Base-by-base conservation (phyloP, 2,113 vertebrate species). In the Passer montanus region DNA sequence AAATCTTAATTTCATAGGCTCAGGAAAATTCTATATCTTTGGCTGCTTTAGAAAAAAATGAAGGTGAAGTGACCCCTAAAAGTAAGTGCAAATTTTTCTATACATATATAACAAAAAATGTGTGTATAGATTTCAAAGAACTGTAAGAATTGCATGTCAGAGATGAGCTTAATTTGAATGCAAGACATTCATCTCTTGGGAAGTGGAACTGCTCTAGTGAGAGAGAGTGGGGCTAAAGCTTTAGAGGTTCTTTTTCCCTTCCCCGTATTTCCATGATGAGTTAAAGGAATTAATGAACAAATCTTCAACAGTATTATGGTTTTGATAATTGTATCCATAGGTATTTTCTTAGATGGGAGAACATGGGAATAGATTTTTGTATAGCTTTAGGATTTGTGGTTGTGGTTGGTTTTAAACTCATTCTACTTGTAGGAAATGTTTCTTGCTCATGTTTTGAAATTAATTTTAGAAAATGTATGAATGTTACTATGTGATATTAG, bases 11-110 rank as follows among this genome's bases (percentile, higher is more conserved):
- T 96, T 90, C 68, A 58, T 91, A 99, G 98, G 93, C 94, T 91
- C 97, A 98, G 96, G 98, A 98, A 94, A 98, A 98, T 41, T 91
- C 98, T 39, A 84, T 98, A 9, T 98, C 96, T 96, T 98, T 98
- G 91, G 97, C 97, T 95, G 98, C 98, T 91, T 97, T 99, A 94
- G 98, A 98, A 95, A 98, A 97, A 95, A 98, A 96, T 18, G 97
- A 98, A 97, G 96, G 75, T 74, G 94, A 93, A 73, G 94, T 91
- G 58, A 76, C 96, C 77, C 91, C 96, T 85, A 98, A 97, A 98
- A 98, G 98, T 99, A 95, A 97, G 98, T 96, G 43, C 21, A 85
- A 84, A n/a, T 39, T 96, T 46, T 90, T 69, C n/a, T 9, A 1
- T 59, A 35, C 56, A 39, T 5, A 17, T 82, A 5, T 12, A 50